Evolutionary conservation across 2,113 vertebrate species (phyloP).

Genomic region (Hemiscyllium ocellatum): DNA sequence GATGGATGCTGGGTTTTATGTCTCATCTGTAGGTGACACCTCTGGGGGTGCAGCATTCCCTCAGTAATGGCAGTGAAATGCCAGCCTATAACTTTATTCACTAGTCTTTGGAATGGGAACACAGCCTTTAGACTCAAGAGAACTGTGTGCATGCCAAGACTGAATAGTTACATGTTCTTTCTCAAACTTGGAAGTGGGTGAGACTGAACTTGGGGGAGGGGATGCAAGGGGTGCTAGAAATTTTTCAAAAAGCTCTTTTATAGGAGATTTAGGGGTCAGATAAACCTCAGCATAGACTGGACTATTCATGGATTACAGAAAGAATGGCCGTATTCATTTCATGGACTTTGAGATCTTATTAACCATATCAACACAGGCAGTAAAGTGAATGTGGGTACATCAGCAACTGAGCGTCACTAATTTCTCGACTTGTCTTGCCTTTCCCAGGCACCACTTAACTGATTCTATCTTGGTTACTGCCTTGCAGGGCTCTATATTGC

Average conservation of each 20-base stretch:
- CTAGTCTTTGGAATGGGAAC: neutral
- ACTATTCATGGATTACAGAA: neutral
- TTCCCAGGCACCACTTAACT: neutral
- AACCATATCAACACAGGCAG: neutral
- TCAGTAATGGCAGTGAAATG: neutral
- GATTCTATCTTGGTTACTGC: neutral
- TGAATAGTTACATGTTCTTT: neutral
- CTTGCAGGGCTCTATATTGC: neutral
- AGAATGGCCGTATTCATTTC: neutral
- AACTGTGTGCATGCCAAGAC: no score
- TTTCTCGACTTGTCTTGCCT: neutral
- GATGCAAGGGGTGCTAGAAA: neutral
- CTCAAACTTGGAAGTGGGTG: neutral
- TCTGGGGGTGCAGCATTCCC: neutral
- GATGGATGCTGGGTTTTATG: neutral
- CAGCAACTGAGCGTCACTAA: neutral
- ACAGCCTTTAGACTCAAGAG: neutral
- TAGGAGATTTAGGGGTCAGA: neutral
- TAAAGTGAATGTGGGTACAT: neutral
- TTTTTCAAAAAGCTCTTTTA: neutral
- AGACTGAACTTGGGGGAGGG: no score
- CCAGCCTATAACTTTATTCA: neutral
- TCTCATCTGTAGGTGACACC: neutral
- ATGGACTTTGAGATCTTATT: neutral
- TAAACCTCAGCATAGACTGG: neutral